Evolutionary conservation across 1,140 invertebrate genomes (phyloP).

Genomic region (Mylabris phalerata): DNA sequence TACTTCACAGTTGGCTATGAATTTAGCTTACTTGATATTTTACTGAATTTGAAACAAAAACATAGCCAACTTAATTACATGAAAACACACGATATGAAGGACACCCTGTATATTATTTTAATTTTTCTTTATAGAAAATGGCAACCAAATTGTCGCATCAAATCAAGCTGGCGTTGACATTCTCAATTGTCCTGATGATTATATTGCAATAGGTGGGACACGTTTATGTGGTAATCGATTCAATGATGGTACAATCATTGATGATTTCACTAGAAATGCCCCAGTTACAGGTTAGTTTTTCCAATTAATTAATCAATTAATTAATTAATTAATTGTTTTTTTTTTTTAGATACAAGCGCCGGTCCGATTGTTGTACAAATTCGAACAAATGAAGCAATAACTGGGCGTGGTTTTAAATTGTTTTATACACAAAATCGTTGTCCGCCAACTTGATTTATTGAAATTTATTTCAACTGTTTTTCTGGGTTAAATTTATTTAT

Average conservation of each 20-base stretch:
- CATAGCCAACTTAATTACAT: too few species aligned
- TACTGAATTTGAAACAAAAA: too few species aligned
- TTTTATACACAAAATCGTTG: constrained; percentile 51
- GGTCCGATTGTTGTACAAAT: constrained; percentile 51
- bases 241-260: constrained; percentile 56
- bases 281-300: constrained; percentile 54
- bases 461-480: too few species aligned
- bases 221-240: constrained; percentile 65
- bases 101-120: background rate
- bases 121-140: constrained; percentile 39
- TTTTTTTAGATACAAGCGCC: constrained; percentile 42
- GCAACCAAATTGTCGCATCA: constrained; percentile 50
- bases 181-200: constrained; percentile 66
- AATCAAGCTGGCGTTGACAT: constrained; percentile 65
- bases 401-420: constrained; percentile 50
- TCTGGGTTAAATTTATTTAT: background rate
- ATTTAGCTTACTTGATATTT: too few species aligned
- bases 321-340: background rate
- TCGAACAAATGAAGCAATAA: constrained; percentile 44
- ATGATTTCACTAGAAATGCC: constrained; percentile 57
- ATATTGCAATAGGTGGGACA: constrained; percentile 57
- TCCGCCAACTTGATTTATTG: background rate
- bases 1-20: too few species aligned
- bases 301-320: background rate
- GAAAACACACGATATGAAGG: background rate